A percentile compares a stretch with the other conserved stretches of the same genome.
phyloP scores from a whole-genome alignment of 2,888 invertebrate genomes.

The Imbricaverruca yamaguchii region DNA sequence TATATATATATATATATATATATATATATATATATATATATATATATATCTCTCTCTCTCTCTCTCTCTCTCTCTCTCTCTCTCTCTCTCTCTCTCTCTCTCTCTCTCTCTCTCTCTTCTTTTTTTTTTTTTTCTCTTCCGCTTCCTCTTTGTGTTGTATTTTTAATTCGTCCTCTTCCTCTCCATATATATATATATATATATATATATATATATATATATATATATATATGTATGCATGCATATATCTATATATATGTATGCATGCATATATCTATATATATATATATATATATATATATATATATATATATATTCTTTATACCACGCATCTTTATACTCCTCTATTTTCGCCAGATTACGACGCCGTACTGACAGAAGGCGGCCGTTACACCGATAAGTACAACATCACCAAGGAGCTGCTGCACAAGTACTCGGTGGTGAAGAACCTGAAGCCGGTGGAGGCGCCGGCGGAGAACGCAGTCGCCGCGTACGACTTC shows the following conservation, averaged over 20 bases:
- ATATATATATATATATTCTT: neutral
- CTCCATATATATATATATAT: no score
- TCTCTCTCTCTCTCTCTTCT: no score
- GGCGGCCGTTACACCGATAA: constrained; percentile 44
- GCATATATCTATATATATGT: constrained; percentile 15
- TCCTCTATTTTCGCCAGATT: constrained; percentile 39
- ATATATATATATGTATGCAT: constrained; percentile 16
- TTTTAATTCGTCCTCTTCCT: no score
- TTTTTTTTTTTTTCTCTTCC: no score
- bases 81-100: no score
- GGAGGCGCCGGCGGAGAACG: constrained; percentile 23
- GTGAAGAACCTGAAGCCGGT: neutral
- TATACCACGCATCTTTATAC: neutral
- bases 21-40: no score
- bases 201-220: no score
- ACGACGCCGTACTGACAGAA: constrained; percentile 45
- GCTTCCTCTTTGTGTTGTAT: no score
- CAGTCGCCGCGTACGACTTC: constrained; percentile 25
- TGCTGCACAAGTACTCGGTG: constrained; percentile 25
- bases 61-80: no score
- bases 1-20: no score
- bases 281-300: neutral
- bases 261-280: neutral
- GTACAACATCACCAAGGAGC: constrained; percentile 35
- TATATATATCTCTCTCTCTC: no score